These are phyloP conservation scores for Glareola pratincola DNA, from an alignment of 2,113 vertebrate species.

Conservation along the genomic window DNA sequence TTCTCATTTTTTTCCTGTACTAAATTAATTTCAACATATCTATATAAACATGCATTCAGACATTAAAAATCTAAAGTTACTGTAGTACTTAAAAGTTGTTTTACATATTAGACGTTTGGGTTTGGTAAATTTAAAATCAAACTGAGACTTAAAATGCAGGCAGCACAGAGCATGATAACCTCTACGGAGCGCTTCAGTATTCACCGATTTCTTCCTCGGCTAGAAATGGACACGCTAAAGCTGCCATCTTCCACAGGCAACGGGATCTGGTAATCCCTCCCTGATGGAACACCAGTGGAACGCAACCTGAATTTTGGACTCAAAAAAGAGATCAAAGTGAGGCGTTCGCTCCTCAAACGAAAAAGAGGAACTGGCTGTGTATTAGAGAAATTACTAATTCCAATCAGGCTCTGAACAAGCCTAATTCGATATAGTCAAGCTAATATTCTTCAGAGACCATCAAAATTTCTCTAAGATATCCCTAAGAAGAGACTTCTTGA, in stretches of 20 bases:
- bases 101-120: neutral
- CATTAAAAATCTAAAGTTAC: neutral
- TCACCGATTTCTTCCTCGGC: neutral
- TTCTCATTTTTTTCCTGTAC: neutral
- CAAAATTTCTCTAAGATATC: neutral
- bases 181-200: neutral
- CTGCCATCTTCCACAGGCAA: neutral
- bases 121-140: neutral
- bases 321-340: neutral
- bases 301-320: neutral
- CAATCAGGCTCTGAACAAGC: neutral
- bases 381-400: neutral
- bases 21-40: neutral
- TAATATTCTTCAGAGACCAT: neutral
- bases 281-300: neutral
- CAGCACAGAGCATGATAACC: neutral
- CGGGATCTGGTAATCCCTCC: neutral
- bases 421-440: neutral
- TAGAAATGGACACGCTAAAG: neutral
- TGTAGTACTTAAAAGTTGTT: neutral
- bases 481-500: neutral
- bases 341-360: rapidly evolving
- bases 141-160: neutral
- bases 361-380: neutral
- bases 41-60: neutral